Evolutionary conservation across 2,888 invertebrate species (phyloP).

Genomic region (Papilio demoleus): DNA sequence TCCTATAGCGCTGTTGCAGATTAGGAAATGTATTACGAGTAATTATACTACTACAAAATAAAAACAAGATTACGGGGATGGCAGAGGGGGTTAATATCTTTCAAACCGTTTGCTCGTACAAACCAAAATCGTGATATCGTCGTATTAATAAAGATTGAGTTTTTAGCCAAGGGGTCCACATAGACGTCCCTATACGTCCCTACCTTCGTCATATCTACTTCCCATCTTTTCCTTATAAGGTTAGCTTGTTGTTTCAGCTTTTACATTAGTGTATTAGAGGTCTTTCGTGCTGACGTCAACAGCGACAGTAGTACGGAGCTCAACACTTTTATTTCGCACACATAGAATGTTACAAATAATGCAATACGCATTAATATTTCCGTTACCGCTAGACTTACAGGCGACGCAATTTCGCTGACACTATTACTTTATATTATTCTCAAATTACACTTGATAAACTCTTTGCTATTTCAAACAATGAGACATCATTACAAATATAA

Average conservation of each 20-base stretch:
- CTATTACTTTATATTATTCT: conserved; percentile 2
- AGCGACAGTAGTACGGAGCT: background rate
- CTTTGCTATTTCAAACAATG: no score
- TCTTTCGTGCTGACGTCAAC: background rate
- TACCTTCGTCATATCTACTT: no score
- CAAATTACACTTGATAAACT: conserved; percentile 2
- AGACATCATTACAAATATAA: no score
- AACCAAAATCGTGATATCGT: no score
- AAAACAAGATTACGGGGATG: background rate
- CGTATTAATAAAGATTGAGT: no score
- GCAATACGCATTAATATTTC: background rate
- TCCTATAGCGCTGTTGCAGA: conserved; percentile 39
- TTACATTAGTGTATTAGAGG: background rate
- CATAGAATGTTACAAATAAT: background rate
- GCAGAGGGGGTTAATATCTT: no score
- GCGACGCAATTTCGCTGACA: background rate
- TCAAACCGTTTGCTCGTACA: no score
- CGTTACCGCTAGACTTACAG: background rate
- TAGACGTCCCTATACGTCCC: no score
- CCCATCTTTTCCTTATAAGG: no score
- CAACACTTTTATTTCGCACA: background rate
- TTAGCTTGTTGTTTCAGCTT: background rate
- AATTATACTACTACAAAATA: background rate
- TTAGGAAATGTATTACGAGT: conserved; percentile 42
- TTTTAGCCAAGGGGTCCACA: no score